Evolutionary conservation across 1,140 invertebrate species (phyloP).

Genomic region (Aethina tumida): DNA sequence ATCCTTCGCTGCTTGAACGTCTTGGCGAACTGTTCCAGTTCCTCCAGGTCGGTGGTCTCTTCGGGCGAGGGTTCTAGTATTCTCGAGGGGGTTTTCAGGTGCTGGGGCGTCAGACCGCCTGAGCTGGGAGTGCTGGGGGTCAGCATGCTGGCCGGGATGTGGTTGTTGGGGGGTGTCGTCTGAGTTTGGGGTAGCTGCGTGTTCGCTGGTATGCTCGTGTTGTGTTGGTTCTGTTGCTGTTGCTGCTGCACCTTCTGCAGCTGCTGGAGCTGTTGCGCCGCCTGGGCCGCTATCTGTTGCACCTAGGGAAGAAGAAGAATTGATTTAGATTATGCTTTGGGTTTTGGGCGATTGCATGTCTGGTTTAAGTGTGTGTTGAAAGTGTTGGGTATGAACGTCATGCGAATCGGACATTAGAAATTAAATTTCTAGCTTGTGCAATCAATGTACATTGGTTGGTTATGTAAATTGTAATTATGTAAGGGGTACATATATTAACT

Average conservation of each 20-base stretch:
- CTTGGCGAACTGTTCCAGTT: constrained; percentile 93
- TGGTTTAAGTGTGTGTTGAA: too few species aligned
- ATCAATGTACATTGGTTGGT: constrained; percentile 5
- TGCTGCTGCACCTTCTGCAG: constrained; percentile 62
- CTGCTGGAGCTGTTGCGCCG: constrained; percentile 71
- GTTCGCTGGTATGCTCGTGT: constrained; percentile 43
- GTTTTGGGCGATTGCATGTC: not conserved
- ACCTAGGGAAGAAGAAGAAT: constrained; percentile 39
- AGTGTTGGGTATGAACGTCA: too few species aligned
- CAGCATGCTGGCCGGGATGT: constrained; percentile 39
- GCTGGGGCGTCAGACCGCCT: constrained; percentile 40
- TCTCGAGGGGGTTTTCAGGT: constrained; percentile 43
- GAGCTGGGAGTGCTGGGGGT: constrained; percentile 48
- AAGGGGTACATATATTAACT: constrained; percentile 1
- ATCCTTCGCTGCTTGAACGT: constrained; percentile 93
- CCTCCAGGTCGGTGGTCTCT: constrained; percentile 90
- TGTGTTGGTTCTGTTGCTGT: constrained; percentile 36
- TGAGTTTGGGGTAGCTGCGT: constrained; percentile 35
- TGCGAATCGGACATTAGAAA: constrained; percentile 28
- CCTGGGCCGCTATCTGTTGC: constrained; percentile 70
- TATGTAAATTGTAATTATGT: constrained; percentile 2
- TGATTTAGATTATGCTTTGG: constrained; percentile 2
- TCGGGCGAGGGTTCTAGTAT: constrained; percentile 71
- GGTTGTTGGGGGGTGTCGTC: constrained; percentile 33
- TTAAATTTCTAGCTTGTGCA: constrained; percentile 13